Base-by-base conservation (phyloP, 2,888 invertebrate species). In the Amphipoea lucens region DNA sequence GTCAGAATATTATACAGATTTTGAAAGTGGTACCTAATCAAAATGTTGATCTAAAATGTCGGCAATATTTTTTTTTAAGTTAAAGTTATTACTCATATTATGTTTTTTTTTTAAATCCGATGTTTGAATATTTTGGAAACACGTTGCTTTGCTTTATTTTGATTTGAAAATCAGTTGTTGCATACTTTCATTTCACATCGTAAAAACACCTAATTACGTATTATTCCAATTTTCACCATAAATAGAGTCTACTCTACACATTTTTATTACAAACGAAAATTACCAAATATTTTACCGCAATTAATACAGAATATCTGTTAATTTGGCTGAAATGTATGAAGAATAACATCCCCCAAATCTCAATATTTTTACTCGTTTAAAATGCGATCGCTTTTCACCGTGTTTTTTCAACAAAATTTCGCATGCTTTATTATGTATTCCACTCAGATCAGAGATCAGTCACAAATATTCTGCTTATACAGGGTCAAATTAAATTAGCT, bases 1-100 rank as follows among this genome's bases (percentile, higher is more conserved):
- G 2, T 69, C 51, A 17, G 5, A 60, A 82, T 57, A 69, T 60
- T 66, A 36, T 36, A 60, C 3, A 40, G 7, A 69, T 81, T 81
- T 65, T 5, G 7, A 42, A 76, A 70, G 51, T 45, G 5, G 4
- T 36, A n/a, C n/a, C n/a, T n/a, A 14, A 17, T 74, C 17, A 42
- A 57, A 72, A 40, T 57, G 7, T 57, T 45, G 1, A 20, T 36
- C 17, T 36, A 4, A 63, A 75, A 20, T n/a, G 7, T 12, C 2
- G 1, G 2, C 7, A 45, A 48, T 17, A 57, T 29, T 29, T 17
- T 40, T 40, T n/a, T 17, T 14, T 1, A 29, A 29, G 4, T 45
- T 11, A 3, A 29, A 42, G 2, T 5, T 42, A 29, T 29, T 29
- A 29, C 29, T n/a, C n/a, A n/a, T n/a, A n/a, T n/a, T n/a, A n/a